Evolutionary conservation across 53 echinoderm and acorn worm species (phyloP).

Genomic region (Astropecten irregularis): DNA sequence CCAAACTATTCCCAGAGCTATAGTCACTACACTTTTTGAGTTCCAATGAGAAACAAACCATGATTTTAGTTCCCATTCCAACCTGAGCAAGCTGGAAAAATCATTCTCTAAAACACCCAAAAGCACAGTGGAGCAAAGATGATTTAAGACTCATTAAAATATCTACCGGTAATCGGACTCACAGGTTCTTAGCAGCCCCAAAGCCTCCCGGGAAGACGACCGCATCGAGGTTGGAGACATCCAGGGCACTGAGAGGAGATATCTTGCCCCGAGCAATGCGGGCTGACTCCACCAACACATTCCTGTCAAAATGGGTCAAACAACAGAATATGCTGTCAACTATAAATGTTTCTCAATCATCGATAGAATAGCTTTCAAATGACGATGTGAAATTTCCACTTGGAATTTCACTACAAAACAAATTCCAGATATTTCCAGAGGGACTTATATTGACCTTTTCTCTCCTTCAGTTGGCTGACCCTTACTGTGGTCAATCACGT

Average conservation of each 20-base stretch:
- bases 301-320: slow-evolving; percentile 57
- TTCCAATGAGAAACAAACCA: no score
- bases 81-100: no score
- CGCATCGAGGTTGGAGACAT: slow-evolving; percentile 73
- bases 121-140: no score
- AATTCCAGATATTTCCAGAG: no score
- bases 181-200: slow-evolving; percentile 96
- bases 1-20: no score
- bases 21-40: no score
- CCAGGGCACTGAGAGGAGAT: slow-evolving; percentile 64
- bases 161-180: no score
- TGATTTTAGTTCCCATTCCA: no score
- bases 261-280: slow-evolving; percentile 88
- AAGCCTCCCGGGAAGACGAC: slow-evolving; percentile 95
- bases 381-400: background rate
- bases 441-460: slow-evolving; percentile 81
- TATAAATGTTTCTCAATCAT: background rate
- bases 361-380: background rate
- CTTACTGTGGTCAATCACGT: slow-evolving; percentile 93
- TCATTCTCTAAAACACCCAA: no score
- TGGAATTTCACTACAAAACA: background rate
- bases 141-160: no score
- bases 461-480: slow-evolving; percentile 80
- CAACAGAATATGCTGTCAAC: background rate
- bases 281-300: slow-evolving; percentile 86